Conservation (phyloP, 2,888 invertebrate genomes). For the Epirrhoe tristata region DNA sequence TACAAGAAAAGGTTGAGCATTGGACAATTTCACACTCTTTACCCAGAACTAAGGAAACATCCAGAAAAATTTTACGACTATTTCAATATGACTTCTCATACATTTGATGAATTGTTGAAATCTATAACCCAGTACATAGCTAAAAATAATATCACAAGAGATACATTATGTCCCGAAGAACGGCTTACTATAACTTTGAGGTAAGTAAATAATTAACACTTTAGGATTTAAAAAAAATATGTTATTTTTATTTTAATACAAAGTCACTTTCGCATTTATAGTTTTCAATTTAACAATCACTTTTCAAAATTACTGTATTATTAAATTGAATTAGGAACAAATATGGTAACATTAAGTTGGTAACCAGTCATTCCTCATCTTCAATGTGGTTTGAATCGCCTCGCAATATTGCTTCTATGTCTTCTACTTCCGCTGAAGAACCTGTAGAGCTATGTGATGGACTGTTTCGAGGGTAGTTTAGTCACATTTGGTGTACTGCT, state of each 20-base stretch:
- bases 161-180: slow-evolving; percentile 28
- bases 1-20: slow-evolving; percentile 30
- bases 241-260: no score
- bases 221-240: no score
- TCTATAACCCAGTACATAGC: slow-evolving; percentile 3
- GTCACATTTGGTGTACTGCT: slow-evolving; percentile 37
- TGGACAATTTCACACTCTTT: slow-evolving; percentile 33
- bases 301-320: slow-evolving; percentile 24
- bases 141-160: slow-evolving; percentile 24
- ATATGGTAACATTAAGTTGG: slow-evolving; percentile 21
- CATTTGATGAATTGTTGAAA: slow-evolving; percentile 27
- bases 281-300: no score
- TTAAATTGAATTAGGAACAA: slow-evolving; percentile 17
- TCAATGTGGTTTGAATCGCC: slow-evolving; percentile 33
- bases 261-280: no score
- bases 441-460: slow-evolving; percentile 37
- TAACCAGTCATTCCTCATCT: slow-evolving; percentile 28
- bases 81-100: slow-evolving; percentile 33
- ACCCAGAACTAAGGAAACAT: no score
- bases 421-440: slow-evolving; percentile 36
- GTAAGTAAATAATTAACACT: slow-evolving; percentile 26
- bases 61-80: slow-evolving; percentile 3
- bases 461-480: slow-evolving; percentile 35
- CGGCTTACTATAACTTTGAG: slow-evolving; percentile 28
- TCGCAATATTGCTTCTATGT: slow-evolving; percentile 36